Evolutionary conservation across 2,888 invertebrate genomes (phyloP), one percentile per base, ranked within the genome.

Genomic region (Trissoscelio sp.): DNA sequence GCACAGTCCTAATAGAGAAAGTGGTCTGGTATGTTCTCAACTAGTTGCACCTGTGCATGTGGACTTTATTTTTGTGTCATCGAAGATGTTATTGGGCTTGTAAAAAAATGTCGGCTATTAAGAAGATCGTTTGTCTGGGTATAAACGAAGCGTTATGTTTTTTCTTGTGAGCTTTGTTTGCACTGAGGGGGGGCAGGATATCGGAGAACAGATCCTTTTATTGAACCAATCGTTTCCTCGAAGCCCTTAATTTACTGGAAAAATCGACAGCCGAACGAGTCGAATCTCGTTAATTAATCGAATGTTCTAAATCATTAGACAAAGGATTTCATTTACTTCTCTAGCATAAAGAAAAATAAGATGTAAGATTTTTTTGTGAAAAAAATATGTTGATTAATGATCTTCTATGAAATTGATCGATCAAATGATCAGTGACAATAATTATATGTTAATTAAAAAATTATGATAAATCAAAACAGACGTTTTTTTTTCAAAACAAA

Each of bases 221-320:
- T 66, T 20, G 31, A n/a, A 9, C 16, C 20, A 31, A 48, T 39
- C 11, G 5, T 22, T 75, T 75, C 75, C n/a, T 9, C 39, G 75
- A 75, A 67, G 20, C 11, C 20, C 12, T 58, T 66, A 75, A 75
- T 75, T 67, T 75, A 75, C 20, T 20, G 42, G 75, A 67, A 75
- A 58, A 67, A 48, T 67, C 58, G 42, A 39, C 39, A 51, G 58
- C 58, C 58, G 39, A 67, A 57, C 48, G 0, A 11, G 7, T 18
- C 24, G n/a, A 7, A 58, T 70, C 66, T 12, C 7, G 24, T 57
- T 72, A 72, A 72, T 72, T 72, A 60, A 72, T 60, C 31, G 72
- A 60, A 42, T 7, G 5, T 24, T 37, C 34, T 0, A 53, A 57
- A 46, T 18, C 18, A 4, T 11, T n/a, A 55, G 48, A 72, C 51